Evolutionary conservation across 2,888 invertebrate species (phyloP).

Genomic region (Synanthedon vespiformis): DNA sequence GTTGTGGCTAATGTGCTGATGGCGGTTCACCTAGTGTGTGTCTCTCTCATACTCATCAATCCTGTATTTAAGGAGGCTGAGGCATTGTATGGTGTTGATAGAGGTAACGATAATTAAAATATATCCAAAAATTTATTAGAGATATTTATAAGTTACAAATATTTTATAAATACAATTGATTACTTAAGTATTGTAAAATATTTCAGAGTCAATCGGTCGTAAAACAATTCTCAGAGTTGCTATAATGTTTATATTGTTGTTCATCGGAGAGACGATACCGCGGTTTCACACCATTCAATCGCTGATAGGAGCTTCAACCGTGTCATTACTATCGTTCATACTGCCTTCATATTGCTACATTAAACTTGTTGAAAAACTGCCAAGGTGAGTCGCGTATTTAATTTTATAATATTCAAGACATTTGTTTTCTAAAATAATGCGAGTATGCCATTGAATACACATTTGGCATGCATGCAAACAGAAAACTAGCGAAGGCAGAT

Average conservation of each 20-base stretch:
- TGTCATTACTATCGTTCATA: slow-evolving; percentile 76
- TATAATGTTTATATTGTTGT: slow-evolving; percentile 70
- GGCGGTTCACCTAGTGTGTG: slow-evolving; percentile 74
- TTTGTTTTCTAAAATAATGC: too few species aligned
- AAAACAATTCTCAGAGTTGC: slow-evolving; percentile 68
- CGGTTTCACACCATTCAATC: slow-evolving; percentile 77
- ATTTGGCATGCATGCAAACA: too few species aligned
- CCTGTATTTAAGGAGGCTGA: slow-evolving; percentile 79
- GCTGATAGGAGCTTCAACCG: slow-evolving; percentile 77
- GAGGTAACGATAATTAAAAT: slow-evolving; percentile 40
- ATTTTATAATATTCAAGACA: too few species aligned
- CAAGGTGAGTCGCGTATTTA: background rate
- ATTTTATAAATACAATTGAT: background rate
- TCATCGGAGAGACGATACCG: slow-evolving; percentile 77
- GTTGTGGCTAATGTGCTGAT: slow-evolving; percentile 73
- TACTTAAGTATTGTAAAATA: too few species aligned
- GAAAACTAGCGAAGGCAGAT: too few species aligned
- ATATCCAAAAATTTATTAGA: too few species aligned
- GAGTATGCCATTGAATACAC: too few species aligned
- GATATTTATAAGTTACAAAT: too few species aligned
- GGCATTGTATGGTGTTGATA: slow-evolving; percentile 72
- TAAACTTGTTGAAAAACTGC: slow-evolving; percentile 32
- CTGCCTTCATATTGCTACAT: slow-evolving; percentile 77
- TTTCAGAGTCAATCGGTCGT: slow-evolving; percentile 71
- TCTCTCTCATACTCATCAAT: slow-evolving; percentile 78